Percentiles rank a stretch among this genome's conserved stretches.
phyloP scores from a whole-genome alignment of 2,888 invertebrate species.

The Lumbricus terrestris region DNA sequence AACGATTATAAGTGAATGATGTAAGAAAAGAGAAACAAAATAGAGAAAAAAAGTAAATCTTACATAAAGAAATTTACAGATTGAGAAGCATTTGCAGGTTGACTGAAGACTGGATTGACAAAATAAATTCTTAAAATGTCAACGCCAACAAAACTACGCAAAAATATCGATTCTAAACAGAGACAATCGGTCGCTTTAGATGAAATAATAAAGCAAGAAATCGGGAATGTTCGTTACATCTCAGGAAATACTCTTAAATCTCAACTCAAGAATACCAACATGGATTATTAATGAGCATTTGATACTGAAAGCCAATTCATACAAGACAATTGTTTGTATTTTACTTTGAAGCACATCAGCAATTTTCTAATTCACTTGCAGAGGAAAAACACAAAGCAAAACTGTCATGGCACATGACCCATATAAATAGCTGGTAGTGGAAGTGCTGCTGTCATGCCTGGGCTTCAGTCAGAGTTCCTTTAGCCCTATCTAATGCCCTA shows the following conservation, averaged over 20 bases:
- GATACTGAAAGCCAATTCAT: not conserved
- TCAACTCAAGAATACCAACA: not conserved
- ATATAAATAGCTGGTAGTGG: not conserved
- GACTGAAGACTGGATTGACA: not conserved
- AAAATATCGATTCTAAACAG: not conserved
- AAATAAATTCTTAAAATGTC: not conserved
- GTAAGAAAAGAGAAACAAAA: not conserved
- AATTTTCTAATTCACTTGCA: not conserved
- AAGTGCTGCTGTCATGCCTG: not conserved
- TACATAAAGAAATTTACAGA: not conserved
- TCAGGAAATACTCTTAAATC: not conserved
- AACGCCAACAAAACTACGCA: not conserved
- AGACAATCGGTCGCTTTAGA: not conserved
- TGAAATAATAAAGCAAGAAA: not conserved
- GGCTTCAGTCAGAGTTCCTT: not conserved
- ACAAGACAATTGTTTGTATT: not conserved
- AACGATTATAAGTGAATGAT: not conserved
- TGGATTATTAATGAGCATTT: not conserved
- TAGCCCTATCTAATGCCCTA: not conserved
- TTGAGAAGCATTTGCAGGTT: not conserved
- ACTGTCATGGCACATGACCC: not conserved
- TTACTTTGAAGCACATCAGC: not conserved
- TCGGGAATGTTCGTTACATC: not conserved
- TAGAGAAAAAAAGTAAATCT: not conserved
- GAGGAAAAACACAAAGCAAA: not conserved